Conservation (phyloP, 2,888 invertebrate species). For the Eupelmus urozonus region DNA sequence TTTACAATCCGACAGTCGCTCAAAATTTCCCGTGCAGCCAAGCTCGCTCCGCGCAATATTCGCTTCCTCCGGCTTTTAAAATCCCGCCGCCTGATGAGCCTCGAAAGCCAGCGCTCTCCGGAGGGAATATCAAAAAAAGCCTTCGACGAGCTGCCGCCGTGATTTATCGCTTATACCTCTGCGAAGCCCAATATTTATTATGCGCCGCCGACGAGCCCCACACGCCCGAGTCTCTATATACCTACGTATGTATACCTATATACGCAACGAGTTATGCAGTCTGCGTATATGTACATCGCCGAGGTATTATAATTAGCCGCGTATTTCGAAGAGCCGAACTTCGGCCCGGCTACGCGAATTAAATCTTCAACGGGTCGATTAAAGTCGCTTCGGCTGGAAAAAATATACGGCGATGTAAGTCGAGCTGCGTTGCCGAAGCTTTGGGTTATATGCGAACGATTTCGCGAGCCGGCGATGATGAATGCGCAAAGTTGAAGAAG, state of each 20-base stretch:
- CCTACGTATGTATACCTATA: background rate
- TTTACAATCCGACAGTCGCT: conserved; percentile 49
- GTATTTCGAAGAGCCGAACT: background rate
- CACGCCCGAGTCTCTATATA: background rate
- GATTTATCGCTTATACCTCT: conserved; percentile 52
- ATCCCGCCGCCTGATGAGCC: conserved; percentile 25
- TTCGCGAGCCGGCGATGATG: no score
- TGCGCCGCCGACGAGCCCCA: conserved; percentile 11
- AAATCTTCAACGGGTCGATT: no score
- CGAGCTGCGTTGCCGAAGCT: no score
- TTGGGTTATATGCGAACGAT: no score
- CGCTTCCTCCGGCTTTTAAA: background rate
- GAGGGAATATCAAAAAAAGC: conserved; percentile 34
- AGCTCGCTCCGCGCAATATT: background rate
- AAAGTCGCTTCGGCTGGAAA: no score
- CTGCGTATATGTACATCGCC: background rate
- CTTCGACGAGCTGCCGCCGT: conserved; percentile 35
- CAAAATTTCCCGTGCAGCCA: conserved; percentile 38
- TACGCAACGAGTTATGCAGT: background rate
- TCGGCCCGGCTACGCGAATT: background rate
- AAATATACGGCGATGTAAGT: no score
- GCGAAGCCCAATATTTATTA: conserved; percentile 47
- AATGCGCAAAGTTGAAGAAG: no score
- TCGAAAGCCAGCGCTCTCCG: conserved; percentile 3
- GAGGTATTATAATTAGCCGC: background rate